phyloP scores from a whole-genome alignment of 2,888 invertebrate genomes.

The Troglohyphantes excavatus region DNA sequence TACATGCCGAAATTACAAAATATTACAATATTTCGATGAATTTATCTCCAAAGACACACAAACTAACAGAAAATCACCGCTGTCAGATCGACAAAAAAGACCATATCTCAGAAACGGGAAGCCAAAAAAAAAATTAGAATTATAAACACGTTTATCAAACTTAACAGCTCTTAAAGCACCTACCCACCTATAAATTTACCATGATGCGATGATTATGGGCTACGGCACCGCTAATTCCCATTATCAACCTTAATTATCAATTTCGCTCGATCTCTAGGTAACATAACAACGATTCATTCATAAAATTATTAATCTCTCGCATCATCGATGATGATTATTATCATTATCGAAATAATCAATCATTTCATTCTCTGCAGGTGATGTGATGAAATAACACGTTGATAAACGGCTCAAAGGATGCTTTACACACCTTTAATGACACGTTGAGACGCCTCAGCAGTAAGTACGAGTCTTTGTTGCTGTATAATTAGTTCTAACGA shows the following conservation, averaged over 20 bases:
- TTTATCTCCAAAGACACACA: too few species aligned
- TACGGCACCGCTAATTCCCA: constrained; percentile 6
- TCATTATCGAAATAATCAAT: constrained; percentile 43
- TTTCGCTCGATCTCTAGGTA: constrained; percentile 1
- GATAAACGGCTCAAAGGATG: constrained; percentile 31
- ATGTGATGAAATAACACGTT: constrained; percentile 46
- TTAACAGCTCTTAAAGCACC: constrained; percentile 16
- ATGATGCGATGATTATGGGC: constrained; percentile 15
- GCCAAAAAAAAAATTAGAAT: background rate
- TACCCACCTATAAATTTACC: constrained; percentile 22
- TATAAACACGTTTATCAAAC: constrained; percentile 6
- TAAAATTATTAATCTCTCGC: background rate
- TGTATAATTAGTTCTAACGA: background rate
- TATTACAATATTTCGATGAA: too few species aligned
- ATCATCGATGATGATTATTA: background rate
- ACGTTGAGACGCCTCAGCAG: constrained; percentile 31
- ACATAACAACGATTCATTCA: background rate
- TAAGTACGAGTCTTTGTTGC: constrained; percentile 36
- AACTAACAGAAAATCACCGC: too few species aligned
- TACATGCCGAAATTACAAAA: too few species aligned
- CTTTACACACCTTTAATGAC: constrained; percentile 27
- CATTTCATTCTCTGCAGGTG: constrained; percentile 39
- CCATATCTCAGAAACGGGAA: too few species aligned
- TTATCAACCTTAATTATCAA: constrained; percentile 54
- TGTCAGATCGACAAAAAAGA: too few species aligned